Conservation (phyloP, 2,888 invertebrate species). For the Callosobruchus maculatus region DNA sequence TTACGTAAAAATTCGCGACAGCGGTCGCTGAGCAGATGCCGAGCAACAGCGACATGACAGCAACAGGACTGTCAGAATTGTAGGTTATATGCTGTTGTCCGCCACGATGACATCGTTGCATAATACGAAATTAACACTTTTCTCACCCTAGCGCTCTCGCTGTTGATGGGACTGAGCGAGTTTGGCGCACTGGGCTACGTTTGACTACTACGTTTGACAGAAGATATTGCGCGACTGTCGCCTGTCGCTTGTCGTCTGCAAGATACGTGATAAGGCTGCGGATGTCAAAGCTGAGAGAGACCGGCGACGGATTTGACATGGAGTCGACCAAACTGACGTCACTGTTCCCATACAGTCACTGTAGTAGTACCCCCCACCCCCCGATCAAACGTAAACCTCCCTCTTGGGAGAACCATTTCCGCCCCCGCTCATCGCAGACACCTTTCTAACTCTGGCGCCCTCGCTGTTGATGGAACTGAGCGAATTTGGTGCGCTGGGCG, state of each 20-base stretch:
- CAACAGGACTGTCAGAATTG: too few relatives aligned
- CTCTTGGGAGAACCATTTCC: conserved; percentile 46
- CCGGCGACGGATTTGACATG: background rate
- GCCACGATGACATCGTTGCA: too few relatives aligned
- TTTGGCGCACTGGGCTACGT: background rate
- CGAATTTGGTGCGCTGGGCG: background rate
- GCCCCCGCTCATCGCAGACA: conserved; percentile 46
- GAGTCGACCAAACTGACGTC: background rate
- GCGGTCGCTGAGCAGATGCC: too few relatives aligned
- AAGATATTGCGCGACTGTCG: too few relatives aligned
- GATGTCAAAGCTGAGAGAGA: background rate
- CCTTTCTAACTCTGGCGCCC: conserved; percentile 46
- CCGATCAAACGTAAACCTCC: conserved; percentile 55
- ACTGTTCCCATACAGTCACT: too few relatives aligned
- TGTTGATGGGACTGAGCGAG: background rate
- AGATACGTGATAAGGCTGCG: too few relatives aligned
- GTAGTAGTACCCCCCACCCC: background rate
- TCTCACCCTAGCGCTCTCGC: conserved; percentile 39
- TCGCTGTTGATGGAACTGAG: conserved; percentile 13
- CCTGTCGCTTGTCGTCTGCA: too few relatives aligned
- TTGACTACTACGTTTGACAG: too few relatives aligned
- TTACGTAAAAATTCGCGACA: too few relatives aligned
- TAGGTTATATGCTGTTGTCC: too few relatives aligned
- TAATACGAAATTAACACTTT: too few relatives aligned
- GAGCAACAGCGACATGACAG: too few relatives aligned